Percentiles rank a stretch among this genome's conserved stretches.
phyloP scores from a whole-genome alignment of 2,888 invertebrate species.

The Tupiocoris notatus region DNA sequence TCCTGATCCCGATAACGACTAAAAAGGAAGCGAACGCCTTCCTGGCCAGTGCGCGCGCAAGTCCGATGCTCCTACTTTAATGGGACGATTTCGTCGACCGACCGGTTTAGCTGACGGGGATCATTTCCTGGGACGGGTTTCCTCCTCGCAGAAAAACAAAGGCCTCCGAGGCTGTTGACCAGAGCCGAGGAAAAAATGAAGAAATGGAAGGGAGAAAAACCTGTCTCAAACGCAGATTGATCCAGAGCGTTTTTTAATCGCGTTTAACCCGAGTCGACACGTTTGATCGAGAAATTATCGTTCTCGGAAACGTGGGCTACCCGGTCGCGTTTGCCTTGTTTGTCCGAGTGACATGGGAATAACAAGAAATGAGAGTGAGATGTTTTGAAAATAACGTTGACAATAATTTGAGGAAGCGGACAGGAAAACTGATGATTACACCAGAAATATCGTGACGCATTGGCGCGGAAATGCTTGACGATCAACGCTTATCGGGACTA shows the following conservation, averaged over 20 bases:
- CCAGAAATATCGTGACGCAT: neutral
- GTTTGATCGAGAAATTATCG: neutral
- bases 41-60: neutral
- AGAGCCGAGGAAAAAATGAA: neutral
- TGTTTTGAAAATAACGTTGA: neutral
- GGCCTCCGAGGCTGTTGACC: slow-evolving; percentile 35
- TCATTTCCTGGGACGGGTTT: neutral
- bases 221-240: neutral
- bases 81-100: neutral
- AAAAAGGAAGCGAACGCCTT: neutral
- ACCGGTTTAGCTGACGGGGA: neutral
- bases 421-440: neutral
- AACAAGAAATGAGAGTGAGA: neutral
- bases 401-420: neutral
- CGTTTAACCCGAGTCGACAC: neutral
- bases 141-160: slow-evolving; percentile 21
- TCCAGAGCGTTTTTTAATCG: neutral
- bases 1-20: neutral
- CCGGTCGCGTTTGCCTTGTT: neutral
- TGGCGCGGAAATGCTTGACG: no score
- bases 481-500: no score
- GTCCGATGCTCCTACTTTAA: neutral
- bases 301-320: neutral
- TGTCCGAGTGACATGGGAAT: neutral
- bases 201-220: neutral